Evolutionary conservation across 2,797 vertebrate species (phyloP), one percentile per base, ranked within the genome.

Genomic region (Urophycis tenuis): DNA sequence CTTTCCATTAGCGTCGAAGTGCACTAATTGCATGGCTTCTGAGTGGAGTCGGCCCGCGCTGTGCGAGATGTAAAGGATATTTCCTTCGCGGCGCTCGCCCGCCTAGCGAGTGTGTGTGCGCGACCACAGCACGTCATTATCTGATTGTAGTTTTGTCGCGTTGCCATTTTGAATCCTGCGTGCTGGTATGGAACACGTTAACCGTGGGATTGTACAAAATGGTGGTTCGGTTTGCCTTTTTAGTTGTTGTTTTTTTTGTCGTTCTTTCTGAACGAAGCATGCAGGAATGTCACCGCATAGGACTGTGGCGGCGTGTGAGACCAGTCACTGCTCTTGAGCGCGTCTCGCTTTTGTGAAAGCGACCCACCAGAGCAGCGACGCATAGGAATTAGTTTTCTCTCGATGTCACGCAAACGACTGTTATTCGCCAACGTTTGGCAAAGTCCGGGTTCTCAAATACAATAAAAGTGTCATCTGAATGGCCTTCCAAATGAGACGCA

Each of bases 101-200:
- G n/a, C n/a, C n/a, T n/a, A n/a, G n/a, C n/a, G n/a, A n/a, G n/a
- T n/a, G n/a, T n/a, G n/a, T n/a, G n/a, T n/a, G n/a, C n/a, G 84
- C 74, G 77, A 74, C 81, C 75, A 25, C 70, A 74, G 74, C 49
- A 53, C 80, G 76, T 81, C 45, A 85, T 87, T 77, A 84, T 81
- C 81, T 87, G 86, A 88, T 88, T 86, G 80, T 84, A 81, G 78
- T 85, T 85, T 85, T 80, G 22, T 53, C 75, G 79, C 36, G 60
- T 30, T 74, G 10, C 7, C 64, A 69, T 25, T 69, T 69, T 79
- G 81, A 53, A 45, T 36, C 75, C 77, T 72, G 67, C 76, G 69
- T 41, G 45, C 82, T 74, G 80, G 71, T 77, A 80, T 84, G 71
- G 80, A 81, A 81, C 76, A 83, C 25, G 53, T 80, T 86, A 83